These are phyloP conservation scores for Archocentrus centrarchus DNA, from an alignment of 2,113 vertebrate species.

Conservation along the genomic window DNA sequence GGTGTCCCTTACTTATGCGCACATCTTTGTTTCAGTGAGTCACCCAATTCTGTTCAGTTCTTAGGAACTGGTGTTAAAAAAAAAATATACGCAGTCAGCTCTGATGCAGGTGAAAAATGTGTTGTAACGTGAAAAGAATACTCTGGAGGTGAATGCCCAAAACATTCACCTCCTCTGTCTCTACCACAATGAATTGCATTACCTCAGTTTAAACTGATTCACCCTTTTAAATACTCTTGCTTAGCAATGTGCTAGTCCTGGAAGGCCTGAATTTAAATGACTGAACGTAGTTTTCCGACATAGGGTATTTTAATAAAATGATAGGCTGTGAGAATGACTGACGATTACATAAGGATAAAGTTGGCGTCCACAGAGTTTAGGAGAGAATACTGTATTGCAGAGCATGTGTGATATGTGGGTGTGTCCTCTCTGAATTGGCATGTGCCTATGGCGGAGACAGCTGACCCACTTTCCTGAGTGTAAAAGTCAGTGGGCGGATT, in stretches of 20 bases:
- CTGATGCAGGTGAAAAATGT: constrained; percentile 18
- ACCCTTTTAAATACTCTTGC: background rate
- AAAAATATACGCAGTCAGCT: background rate
- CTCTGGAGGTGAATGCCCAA: background rate
- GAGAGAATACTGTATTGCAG: constrained; percentile 37
- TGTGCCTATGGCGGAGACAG: constrained; percentile 61
- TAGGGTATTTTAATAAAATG: constrained; percentile 30
- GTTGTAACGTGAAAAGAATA: background rate
- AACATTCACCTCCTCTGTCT: background rate
- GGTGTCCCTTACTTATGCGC: constrained; percentile 8
- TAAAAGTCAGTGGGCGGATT: constrained; percentile 60
- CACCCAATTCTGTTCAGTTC: constrained; percentile 31
- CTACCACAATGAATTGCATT: constrained; percentile 15
- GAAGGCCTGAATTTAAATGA: background rate
- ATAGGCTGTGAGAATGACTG: constrained; percentile 24
- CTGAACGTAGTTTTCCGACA: background rate
- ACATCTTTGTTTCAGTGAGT: constrained; percentile 52
- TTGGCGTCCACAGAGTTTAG: constrained; percentile 10
- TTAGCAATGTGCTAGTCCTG: background rate
- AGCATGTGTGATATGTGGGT: constrained; percentile 56
- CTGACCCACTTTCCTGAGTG: constrained; percentile 65
- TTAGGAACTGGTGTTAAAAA: constrained; percentile 31
- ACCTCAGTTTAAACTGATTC: background rate
- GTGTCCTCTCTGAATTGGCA: constrained; percentile 56
- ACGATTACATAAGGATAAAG: constrained; percentile 55